A percentile compares a stretch with the other conserved stretches of the same genome.
These are phyloP conservation scores for Ciconia nigra DNA, from an alignment of 2,797 vertebrate genomes.

Conservation along the genomic window DNA sequence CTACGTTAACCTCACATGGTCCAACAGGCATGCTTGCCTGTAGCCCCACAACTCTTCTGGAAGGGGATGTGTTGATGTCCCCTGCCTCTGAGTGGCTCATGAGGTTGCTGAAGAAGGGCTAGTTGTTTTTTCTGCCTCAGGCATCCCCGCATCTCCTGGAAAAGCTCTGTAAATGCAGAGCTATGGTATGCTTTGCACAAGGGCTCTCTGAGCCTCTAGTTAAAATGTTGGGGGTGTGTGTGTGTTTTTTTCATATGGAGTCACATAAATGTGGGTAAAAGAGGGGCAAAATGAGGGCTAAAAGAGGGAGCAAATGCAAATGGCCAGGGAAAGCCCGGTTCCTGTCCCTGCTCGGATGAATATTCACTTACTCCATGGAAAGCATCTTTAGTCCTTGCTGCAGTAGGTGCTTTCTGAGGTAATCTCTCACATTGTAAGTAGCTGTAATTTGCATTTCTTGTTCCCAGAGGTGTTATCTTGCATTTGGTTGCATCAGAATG, in stretches of 20 bases:
- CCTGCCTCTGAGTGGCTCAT: background rate
- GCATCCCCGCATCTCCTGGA: background rate
- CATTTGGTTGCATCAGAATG: slow-evolving; percentile 20
- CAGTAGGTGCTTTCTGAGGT: background rate
- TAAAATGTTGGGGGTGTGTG: background rate
- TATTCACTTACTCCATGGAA: background rate
- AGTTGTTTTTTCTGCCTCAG: background rate
- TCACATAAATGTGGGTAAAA: background rate
- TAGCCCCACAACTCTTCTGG: background rate
- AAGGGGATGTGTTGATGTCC: background rate
- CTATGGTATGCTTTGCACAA: background rate
- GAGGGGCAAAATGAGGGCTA: background rate
- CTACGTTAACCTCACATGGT: accelerated
- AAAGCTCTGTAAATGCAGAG: background rate
- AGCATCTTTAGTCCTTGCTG: background rate
- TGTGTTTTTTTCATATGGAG: background rate
- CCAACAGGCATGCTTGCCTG: accelerated
- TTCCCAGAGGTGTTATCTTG: slow-evolving; percentile 16
- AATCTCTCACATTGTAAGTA: background rate
- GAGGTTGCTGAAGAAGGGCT: background rate
- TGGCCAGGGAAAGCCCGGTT: background rate
- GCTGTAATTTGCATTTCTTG: slow-evolving; percentile 3
- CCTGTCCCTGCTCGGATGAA: background rate
- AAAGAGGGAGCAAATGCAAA: background rate
- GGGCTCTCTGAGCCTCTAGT: background rate